phyloP scores from a whole-genome alignment of 2,888 invertebrate genomes.

The Erebia ligea region DNA sequence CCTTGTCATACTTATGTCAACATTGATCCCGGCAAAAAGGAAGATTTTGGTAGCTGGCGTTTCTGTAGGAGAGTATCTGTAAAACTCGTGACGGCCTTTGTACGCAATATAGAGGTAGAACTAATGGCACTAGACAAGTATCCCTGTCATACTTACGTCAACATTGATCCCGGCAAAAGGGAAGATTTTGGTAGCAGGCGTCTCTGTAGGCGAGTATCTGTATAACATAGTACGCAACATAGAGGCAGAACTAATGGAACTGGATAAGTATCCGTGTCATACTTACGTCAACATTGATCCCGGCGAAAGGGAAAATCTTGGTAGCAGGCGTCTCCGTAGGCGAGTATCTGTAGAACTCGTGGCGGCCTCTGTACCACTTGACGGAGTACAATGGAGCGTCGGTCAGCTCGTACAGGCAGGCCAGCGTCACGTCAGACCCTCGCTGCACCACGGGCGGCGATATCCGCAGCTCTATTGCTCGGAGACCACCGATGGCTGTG shows the following conservation, averaged over 20 bases:
- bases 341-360: slow-evolving; percentile 87
- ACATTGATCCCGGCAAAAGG: slow-evolving; percentile 86
- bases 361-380: slow-evolving; percentile 87
- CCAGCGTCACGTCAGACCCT: slow-evolving; percentile 83
- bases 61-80: slow-evolving; percentile 85
- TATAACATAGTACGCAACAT: slow-evolving; percentile 84
- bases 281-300: slow-evolving; percentile 85
- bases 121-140: too few relatives aligned
- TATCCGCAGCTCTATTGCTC: slow-evolving; percentile 81
- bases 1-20: slow-evolving; percentile 76
- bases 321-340: slow-evolving; percentile 86
- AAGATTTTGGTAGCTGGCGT: slow-evolving; percentile 86
- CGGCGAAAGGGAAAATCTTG: slow-evolving; percentile 86
- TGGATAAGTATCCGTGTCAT: not conserved
- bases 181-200: slow-evolving; percentile 85
- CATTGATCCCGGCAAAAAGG: slow-evolving; percentile 85
- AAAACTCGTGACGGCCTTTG: slow-evolving; percentile 83
- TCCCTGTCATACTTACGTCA: slow-evolving; percentile 71
- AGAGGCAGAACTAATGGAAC: slow-evolving; percentile 58
- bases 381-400: slow-evolving; percentile 87
- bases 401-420: slow-evolving; percentile 85
- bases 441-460: slow-evolving; percentile 85
- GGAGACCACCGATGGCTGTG: slow-evolving; percentile 75
- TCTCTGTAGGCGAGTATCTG: slow-evolving; percentile 85
- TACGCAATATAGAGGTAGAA: slow-evolving; percentile 66